Evolutionary conservation across 2,113 vertebrate species (phyloP), one percentile per base, ranked within the genome.

Genomic region (Antechinus stuartii): DNA sequence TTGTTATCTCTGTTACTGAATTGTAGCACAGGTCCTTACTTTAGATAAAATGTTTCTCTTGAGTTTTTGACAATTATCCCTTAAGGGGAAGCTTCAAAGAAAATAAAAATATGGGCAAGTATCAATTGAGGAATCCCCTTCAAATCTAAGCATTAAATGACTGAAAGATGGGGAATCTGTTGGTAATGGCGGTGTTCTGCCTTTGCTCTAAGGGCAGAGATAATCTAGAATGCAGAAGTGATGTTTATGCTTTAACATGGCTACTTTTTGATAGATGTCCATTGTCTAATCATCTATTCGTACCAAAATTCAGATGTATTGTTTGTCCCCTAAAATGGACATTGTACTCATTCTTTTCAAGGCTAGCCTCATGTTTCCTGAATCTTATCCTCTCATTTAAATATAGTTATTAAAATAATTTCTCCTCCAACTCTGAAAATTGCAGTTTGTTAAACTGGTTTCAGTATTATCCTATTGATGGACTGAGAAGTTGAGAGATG

Each of bases 11-110:
- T 96, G 91, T 96, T 97, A 96, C 97, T 97, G 96, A 97, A 94
- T 93, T 89, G 54, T 91, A 97, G 95, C 93, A 52, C 76, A 53
- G 9, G 49, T 98, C 95, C 46, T 84, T 96, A 57, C 95, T 93
- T 91, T 57, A 94, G 54, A 95, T 92, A 90, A 96, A 96, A 95
- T 96, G 97, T 97, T 98, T 98, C 96, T 97, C 91, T 97, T 97
- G 93, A 97, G 97, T 97, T 97, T 93, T 96, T 93, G 95, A 90
- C 91, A 93, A 35, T n/a, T 19, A 0, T 94, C 91, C 93, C 42
- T 90, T 93, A 89, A 95, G 90, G 90, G 90, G 94, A 61, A 93
- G 94, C 93, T 96, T 76, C 76, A 27, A 94, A 57, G 53, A 26
- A 93, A 61, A 50, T 61, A 94, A 96, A 55, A 94, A 46, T 90